Evolutionary conservation across 2,113 vertebrate genomes (phyloP), one percentile per base, ranked within the genome.

Genomic region (Megaleporinus macrocephalus): DNA sequence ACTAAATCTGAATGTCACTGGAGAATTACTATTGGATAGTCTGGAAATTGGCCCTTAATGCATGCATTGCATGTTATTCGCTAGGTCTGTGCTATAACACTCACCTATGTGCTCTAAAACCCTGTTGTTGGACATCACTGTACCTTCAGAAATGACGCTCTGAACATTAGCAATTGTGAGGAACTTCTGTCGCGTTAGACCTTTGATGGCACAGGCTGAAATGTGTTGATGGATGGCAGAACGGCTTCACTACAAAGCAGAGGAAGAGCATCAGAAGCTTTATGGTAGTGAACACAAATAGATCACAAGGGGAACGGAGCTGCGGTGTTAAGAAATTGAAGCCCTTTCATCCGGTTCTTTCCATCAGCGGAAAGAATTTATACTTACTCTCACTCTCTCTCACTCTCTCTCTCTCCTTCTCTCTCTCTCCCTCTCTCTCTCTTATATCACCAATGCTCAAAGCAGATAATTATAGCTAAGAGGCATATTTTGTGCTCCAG

Each of bases 381-480:
- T 15, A 44, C 49, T 7, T 69, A 20, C 49, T 30, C 51, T 22
- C 70, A 10, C 63, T 9, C 12, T 16, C 51, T 18, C 51, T 18
- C 51, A 20, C 49, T 30, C 51, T 22, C 70, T 5, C 63, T 9
- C 13, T 20, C 53, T 22, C 53, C 20, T 33, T 7, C 76, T 11
- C 51, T 24, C 53, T 20, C 71, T 5, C 63, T 9, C 13, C 5
- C 53, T 22, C 20, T 16, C 53, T 36, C n/a, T 7, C 49, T 20
- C 15, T 36, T 29, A 55, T 16, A 71, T 36, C 59, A 49, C 59
- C 27, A 59, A 59, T 61, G 57, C 77, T 61, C 30, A 73, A 71
- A 65, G 78, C 30, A 73, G 61, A 81, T 73, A 73, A 81, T 78
- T 74, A 78, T 44, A 70, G 24, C 47, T n/a, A 80, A 76, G 30